Evolutionary conservation across 37 sponge, comb jelly and placozoan species (phyloP).

Genomic region (Sycon ciliatum): DNA sequence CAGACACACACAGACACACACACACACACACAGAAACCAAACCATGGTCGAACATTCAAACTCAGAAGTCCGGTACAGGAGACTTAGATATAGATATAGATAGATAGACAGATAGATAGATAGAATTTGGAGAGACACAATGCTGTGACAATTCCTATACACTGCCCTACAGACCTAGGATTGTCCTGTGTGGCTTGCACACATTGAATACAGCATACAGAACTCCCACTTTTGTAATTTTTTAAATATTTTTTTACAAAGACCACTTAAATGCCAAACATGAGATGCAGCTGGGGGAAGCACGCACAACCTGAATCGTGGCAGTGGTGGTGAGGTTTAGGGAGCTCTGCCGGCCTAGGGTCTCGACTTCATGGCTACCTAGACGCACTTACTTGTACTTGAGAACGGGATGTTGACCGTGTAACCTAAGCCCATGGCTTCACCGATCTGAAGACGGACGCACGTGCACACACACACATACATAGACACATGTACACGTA

Average conservation of each 20-base stretch:
- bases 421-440: slow-evolving; percentile 71
- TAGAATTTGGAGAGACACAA: background rate
- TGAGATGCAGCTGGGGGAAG: too few relatives aligned
- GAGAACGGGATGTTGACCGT: slow-evolving; percentile 86
- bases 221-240: slow-evolving; percentile 37
- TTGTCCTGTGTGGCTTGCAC: too few relatives aligned
- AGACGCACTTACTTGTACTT: slow-evolving; percentile 36
- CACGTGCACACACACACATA: slow-evolving; percentile 10
- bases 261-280: too few relatives aligned
- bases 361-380: too few relatives aligned
- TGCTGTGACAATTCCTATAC: background rate
- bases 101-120: background rate
- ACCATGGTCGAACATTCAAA: too few relatives aligned
- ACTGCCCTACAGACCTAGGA: background rate
- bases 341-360: too few relatives aligned
- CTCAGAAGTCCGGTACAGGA: too few relatives aligned
- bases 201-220: background rate
- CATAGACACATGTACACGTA: slow-evolving; percentile 11
- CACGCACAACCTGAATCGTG: too few relatives aligned
- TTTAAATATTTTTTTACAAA: too few relatives aligned
- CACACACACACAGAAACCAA: slow-evolving; percentile 19
- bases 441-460: slow-evolving; percentile 46
- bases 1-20: background rate
- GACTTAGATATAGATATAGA: slow-evolving; percentile 40
- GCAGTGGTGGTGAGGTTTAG: too few relatives aligned